Evolutionary conservation across 2,888 invertebrate species (phyloP), one percentile per base, ranked within the genome.

Genomic region (Napeogenes inachia): DNA sequence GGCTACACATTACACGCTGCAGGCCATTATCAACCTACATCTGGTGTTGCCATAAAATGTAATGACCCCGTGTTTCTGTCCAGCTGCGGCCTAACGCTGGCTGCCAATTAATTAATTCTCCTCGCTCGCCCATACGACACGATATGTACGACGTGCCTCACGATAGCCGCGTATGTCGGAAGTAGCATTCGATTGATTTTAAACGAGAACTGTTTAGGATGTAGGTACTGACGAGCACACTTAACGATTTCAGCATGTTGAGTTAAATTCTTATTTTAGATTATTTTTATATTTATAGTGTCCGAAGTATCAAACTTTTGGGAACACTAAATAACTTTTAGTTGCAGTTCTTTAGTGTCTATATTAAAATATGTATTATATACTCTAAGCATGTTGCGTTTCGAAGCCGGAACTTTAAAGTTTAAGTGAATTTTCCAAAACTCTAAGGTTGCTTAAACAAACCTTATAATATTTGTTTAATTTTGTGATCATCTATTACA

Each of bases 31-130:
- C 81, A 78, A 75, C 75, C 75, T 80, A 74, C 85, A 84, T 85
- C 82, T 84, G 83, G 75, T 71, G 73, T 77, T 75, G 81, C 81
- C 86, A 81, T 87, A 87, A 87, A 87, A 86, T 82, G 83, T 86
- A 86, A 87, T 80, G 81, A 78, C 71, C 78, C 72, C 71, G 74
- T 71, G 75, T 75, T 78, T 77, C 79, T 80, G 80, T 57, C 73
- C 87, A 87, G 81, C 82, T 87, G 87, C 73, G 77, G 78, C 77
- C 78, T 76, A 84, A 79, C 77, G 83, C 82, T 83, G 78, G 79
- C 76, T 81, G 80, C 80, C 84, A 77, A 87, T 83, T 87, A 85
- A 88, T 89, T 87, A 86, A 83, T 84, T 80, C 81, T 73, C 70
- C 78, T 77, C 80, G 80, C 81, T 77, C 80, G 84, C 82, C 78